phyloP scores from a whole-genome alignment of 2,797 vertebrate genomes.

The Phataginus tricuspis region DNA sequence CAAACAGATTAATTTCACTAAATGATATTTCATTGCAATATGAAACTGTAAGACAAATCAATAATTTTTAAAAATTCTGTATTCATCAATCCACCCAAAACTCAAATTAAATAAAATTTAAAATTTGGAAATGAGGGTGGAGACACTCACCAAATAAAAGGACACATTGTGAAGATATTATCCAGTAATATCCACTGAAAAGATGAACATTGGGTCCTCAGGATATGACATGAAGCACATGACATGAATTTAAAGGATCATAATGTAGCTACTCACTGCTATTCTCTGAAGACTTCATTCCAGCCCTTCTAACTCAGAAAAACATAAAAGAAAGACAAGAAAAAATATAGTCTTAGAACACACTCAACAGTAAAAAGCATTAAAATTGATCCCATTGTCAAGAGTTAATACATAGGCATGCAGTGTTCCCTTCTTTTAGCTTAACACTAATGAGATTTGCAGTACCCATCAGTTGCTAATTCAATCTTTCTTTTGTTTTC shows the following conservation, averaged over 20 bases:
- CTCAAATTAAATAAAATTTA: not conserved
- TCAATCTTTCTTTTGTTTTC: not conserved
- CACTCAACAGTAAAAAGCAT: not conserved
- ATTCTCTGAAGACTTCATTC: not conserved
- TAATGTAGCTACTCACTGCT: not conserved
- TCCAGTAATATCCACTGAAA: not conserved
- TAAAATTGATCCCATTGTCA: not conserved
- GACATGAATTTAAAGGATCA: not conserved
- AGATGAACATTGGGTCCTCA: not conserved
- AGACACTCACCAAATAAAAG: not conserved
- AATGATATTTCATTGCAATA: not conserved
- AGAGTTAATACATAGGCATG: not conserved
- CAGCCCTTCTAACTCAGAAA: not conserved
- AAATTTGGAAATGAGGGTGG: not conserved
- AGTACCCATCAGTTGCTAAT: not conserved
- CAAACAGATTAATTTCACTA: not conserved
- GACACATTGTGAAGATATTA: not conserved
- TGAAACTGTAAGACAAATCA: not conserved
- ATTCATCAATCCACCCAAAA: not conserved
- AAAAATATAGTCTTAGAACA: not conserved
- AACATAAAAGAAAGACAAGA: not conserved
- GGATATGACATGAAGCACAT: not conserved
- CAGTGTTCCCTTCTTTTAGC: not conserved
- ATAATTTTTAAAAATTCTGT: not conserved
- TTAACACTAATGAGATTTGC: not conserved